Evolutionary conservation across 2,113 vertebrate species (phyloP), one percentile per base, ranked within the genome.

Genomic region (Paratilapia polleni): DNA sequence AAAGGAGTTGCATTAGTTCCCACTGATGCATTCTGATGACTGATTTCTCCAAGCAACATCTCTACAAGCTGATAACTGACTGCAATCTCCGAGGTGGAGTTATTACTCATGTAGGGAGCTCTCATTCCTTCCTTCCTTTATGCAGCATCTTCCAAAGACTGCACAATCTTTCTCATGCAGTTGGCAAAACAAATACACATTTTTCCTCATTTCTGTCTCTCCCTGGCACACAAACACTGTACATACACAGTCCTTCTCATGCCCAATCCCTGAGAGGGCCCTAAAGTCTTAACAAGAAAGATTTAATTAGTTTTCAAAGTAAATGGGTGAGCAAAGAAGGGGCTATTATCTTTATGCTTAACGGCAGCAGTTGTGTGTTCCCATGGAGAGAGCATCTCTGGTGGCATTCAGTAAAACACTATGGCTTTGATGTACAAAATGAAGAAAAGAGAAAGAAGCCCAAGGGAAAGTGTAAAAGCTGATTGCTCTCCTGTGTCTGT

Each of bases 281-380:
- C 41, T 90, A 81, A 88, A 92, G 86, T 80, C 79, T 81, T 90
- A 92, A 91, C 82, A 79, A 91, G 77, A 77, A 89, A 80, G 78
- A 89, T 87, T 89, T 94, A 92, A 94, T 94, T 92, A 90, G 86
- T 89, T 93, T 94, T 83, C 77, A 75, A 91, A 83, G 83, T 93
- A 93, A 94, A 94, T 81, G 86, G 88, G 52, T 86, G 88, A 89
- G 87, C 81, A 70, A 81, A 85, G 54, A 80, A 75, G 59, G 66
- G 78, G 59, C 86, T 61, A 90, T 93, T 93, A 92, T 90, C 89
- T 90, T 87, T 61, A 84, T 83, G 81, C 82, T 82, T 73, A 91
- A 85, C 31, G 6, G 83, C 17, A 22, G 77, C 61, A 57, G 76
- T 85, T 68, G 59, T 76, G 61, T 60, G 63, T 82, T 88, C 88